These are phyloP conservation scores for Manacus vitellinus DNA, from an alignment of 2,113 vertebrate genomes.

Conservation along the genomic window DNA sequence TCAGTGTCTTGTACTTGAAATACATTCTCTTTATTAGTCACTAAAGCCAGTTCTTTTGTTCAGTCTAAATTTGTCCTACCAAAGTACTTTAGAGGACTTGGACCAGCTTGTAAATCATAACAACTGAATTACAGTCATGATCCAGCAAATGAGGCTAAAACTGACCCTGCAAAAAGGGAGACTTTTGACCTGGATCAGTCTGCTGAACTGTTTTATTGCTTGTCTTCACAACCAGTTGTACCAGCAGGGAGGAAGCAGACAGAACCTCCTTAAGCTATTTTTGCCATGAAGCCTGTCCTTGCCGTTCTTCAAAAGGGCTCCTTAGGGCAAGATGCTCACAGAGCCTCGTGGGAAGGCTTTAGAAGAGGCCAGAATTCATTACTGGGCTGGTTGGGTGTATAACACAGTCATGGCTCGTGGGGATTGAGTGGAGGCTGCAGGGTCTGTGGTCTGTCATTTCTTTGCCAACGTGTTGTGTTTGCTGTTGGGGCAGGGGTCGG, in stretches of 20 bases:
- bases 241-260: not conserved
- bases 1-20: not conserved
- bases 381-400: not conserved
- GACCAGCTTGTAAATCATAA: not conserved
- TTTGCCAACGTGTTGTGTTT: not conserved
- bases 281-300: not conserved
- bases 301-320: not conserved
- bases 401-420: not conserved
- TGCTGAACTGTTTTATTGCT: not conserved
- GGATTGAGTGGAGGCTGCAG: not conserved
- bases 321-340: not conserved
- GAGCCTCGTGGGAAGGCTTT: not conserved
- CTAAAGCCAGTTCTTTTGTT: not conserved
- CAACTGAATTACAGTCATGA: not conserved
- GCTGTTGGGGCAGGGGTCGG: slow-evolving; percentile 82
- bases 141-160: not conserved
- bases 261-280: not conserved
- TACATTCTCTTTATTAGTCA: not conserved
- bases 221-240: not conserved
- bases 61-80: not conserved
- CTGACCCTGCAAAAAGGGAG: not conserved
- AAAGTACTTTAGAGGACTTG: not conserved
- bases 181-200: not conserved
- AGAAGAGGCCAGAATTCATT: not conserved
- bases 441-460: not conserved